These are phyloP conservation scores for Apistogramma diplotaenia DNA, from an alignment of 2,113 vertebrate species.

Conservation along the genomic window DNA sequence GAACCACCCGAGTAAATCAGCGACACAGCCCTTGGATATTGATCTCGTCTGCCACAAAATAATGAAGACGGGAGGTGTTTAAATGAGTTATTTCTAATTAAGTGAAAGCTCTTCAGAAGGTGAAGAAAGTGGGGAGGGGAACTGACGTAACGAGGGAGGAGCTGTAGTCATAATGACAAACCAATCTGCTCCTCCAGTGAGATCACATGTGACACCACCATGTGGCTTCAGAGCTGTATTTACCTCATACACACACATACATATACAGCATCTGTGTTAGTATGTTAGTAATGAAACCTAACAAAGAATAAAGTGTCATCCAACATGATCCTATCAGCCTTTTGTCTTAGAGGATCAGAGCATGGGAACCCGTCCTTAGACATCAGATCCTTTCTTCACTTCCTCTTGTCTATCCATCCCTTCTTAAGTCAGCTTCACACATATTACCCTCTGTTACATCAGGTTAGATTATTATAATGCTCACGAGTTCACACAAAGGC, in stretches of 20 bases:
- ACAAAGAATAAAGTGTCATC: slow-evolving; percentile 2
- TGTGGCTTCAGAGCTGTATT: slow-evolving; percentile 8
- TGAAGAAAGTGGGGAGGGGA: background rate
- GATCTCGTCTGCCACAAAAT: slow-evolving; percentile 38
- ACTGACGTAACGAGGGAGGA: background rate
- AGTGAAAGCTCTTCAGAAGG: background rate
- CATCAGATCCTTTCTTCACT: background rate
- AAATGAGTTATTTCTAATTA: slow-evolving; percentile 48
- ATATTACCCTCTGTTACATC: slow-evolving; percentile 71
- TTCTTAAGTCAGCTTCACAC: slow-evolving; percentile 6
- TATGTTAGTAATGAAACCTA: background rate
- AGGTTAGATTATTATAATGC: slow-evolving; percentile 58
- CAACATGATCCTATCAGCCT: background rate
- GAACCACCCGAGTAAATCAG: background rate
- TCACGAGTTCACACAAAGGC: slow-evolving; percentile 3
- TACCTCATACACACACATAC: background rate
- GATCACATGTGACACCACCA: slow-evolving; percentile 16
- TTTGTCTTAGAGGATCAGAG: slow-evolving; percentile 15
- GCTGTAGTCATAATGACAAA: slow-evolving; percentile 27
- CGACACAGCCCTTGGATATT: slow-evolving; percentile 3
- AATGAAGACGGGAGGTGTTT: slow-evolving; percentile 34
- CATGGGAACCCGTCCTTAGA: slow-evolving; percentile 1
- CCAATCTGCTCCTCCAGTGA: slow-evolving; percentile 37
- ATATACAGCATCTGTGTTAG: background rate
- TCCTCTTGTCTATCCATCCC: background rate